phyloP scores from a whole-genome alignment of 2,888 invertebrate genomes.

The Aspidapion aeneum region DNA sequence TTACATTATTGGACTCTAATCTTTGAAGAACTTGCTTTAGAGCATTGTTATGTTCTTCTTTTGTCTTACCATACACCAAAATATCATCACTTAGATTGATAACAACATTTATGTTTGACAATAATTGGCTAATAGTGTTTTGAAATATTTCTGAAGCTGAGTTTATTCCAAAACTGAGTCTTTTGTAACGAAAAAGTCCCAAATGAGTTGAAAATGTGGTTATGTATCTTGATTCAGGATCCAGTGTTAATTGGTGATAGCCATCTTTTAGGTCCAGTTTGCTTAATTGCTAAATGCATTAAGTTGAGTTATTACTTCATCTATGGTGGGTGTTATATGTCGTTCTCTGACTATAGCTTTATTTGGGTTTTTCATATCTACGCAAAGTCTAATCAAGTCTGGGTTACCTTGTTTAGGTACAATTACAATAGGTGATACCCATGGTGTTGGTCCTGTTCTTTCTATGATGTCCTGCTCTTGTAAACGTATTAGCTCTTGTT shows the following conservation, averaged over 20 bases:
- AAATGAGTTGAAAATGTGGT: constrained; percentile 41
- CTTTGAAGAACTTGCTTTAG: constrained; percentile 31
- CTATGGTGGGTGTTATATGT: constrained; percentile 26
- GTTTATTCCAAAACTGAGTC: constrained; percentile 40
- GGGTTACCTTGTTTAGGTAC: no score
- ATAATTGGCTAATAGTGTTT: constrained; percentile 8
- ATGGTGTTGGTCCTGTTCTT: no score
- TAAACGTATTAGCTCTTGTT: no score
- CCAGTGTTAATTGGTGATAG: constrained; percentile 41
- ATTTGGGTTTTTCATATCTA: constrained; percentile 27
- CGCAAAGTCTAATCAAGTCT: no score
- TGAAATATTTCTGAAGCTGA: constrained; percentile 15
- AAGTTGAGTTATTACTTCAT: constrained; percentile 23
- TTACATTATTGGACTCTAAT: constrained; percentile 28
- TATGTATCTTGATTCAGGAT: constrained; percentile 34
- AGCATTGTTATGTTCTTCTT: constrained; percentile 35
- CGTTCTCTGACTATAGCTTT: constrained; percentile 27
- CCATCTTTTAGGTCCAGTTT: constrained; percentile 40
- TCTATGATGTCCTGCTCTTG: no score
- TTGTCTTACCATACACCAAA: constrained; percentile 34
- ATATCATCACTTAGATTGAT: constrained; percentile 14
- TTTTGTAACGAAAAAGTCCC: constrained; percentile 42
- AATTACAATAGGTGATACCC: no score
- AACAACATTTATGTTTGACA: constrained; percentile 8
- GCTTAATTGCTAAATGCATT: constrained; percentile 24